A percentile compares a stretch with the other conserved stretches of the same genome.
phyloP scores from a whole-genome alignment of 1,140 invertebrate species.

The Calycopis cecrops region DNA sequence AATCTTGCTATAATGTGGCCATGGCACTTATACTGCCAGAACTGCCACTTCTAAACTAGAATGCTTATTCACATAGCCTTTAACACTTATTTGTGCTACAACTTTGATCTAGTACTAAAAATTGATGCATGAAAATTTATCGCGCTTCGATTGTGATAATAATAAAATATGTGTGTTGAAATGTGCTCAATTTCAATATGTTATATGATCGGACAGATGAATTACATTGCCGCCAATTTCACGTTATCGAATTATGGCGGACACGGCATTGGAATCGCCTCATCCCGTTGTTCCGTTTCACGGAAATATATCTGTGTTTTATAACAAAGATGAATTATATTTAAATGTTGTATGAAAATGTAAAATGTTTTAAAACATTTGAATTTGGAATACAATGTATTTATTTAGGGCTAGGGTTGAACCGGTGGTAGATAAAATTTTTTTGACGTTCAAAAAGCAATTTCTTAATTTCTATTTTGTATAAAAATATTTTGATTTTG shows the following conservation, averaged over 20 bases:
- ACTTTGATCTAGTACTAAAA: too few relatives aligned
- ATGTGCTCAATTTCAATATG: neutral
- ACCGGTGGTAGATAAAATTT: too few relatives aligned
- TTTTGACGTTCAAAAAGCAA: neutral
- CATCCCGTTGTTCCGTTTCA: neutral
- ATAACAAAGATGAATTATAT: neutral
- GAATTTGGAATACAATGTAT: neutral
- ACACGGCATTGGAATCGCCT: neutral
- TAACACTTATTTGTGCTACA: too few relatives aligned
- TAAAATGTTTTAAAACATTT: slow-evolving; percentile 1
- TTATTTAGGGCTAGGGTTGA: too few relatives aligned
- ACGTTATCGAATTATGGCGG: neutral
- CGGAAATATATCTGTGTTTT: neutral
- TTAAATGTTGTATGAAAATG: slow-evolving; percentile 2
- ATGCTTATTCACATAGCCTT: too few relatives aligned
- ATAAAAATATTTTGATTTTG: too few relatives aligned
- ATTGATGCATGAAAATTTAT: too few relatives aligned
- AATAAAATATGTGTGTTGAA: too few relatives aligned
- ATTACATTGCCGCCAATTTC: slow-evolving; percentile 6
- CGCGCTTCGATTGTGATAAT: too few relatives aligned
- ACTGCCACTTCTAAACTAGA: too few relatives aligned
- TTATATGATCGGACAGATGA: slow-evolving; percentile 3
- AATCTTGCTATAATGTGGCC: too few relatives aligned
- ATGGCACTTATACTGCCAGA: too few relatives aligned
- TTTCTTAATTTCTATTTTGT: neutral